Evolutionary conservation across 1,140 invertebrate genomes (phyloP).

Genomic region (Drosophila ogumai): DNA sequence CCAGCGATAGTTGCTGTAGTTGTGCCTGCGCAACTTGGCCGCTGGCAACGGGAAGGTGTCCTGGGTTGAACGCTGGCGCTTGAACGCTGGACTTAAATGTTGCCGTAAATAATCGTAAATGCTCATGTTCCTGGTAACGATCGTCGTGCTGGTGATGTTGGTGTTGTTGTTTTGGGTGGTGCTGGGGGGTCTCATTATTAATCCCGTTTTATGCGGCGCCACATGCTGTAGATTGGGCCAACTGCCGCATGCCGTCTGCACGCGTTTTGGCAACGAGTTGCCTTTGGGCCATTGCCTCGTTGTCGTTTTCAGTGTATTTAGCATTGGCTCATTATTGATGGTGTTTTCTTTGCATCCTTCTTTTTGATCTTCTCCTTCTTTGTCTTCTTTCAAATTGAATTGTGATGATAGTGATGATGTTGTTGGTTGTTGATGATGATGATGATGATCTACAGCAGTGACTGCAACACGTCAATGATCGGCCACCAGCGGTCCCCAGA

Average conservation of each 20-base stretch:
- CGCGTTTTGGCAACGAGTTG: constrained; percentile 58
- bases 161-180: constrained; percentile 18
- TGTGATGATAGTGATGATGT: constrained; percentile 5
- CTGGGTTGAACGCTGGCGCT: constrained; percentile 45
- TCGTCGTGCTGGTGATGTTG: constrained; percentile 37
- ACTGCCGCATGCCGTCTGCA: constrained; percentile 63
- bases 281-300: constrained; percentile 10
- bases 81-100: constrained; percentile 39
- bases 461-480: constrained; percentile 82
- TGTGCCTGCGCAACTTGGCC: constrained; percentile 65
- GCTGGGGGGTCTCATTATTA: constrained; percentile 33
- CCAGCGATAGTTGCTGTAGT: constrained; percentile 38
- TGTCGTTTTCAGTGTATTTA: constrained; percentile 36
- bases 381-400: neutral
- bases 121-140: constrained; percentile 67
- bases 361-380: constrained; percentile 4
- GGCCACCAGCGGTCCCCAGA: constrained; percentile 90
- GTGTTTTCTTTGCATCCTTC: constrained; percentile 14
- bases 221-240: constrained; percentile 78
- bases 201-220: constrained; percentile 57
- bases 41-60: constrained; percentile 10
- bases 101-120: constrained; percentile 71
- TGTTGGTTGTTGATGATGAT: constrained; percentile 13
- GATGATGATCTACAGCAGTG: constrained; percentile 75
- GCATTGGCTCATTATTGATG: constrained; percentile 64